A percentile compares a stretch with the other conserved stretches of the same genome.
These are phyloP conservation scores for Phasianus colchicus DNA, from an alignment of 2,113 vertebrate genomes.

Conservation along the genomic window DNA sequence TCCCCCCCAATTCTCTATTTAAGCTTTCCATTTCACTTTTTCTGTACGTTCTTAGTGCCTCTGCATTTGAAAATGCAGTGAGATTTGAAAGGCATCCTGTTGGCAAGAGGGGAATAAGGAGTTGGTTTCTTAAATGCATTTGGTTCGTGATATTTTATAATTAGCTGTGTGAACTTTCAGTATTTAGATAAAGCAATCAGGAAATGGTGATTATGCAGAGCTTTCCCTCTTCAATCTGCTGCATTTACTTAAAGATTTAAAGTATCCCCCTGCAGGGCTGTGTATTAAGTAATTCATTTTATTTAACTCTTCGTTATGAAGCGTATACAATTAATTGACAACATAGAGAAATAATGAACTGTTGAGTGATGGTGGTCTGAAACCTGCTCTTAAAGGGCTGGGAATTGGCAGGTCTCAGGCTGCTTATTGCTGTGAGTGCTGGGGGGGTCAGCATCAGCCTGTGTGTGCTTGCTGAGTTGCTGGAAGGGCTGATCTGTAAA, in stretches of 20 bases:
- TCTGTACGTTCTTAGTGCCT: not conserved
- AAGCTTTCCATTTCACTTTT: not conserved
- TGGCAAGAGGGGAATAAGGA: not conserved
- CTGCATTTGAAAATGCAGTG: not conserved
- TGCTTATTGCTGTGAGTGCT: not conserved
- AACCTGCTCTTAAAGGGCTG: not conserved
- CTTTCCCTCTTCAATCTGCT: not conserved
- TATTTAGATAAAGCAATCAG: not conserved
- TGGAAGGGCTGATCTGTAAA: not conserved
- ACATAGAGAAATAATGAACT: not conserved
- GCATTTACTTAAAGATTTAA: not conserved
- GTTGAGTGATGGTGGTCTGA: not conserved
- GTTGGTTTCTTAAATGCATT: not conserved
- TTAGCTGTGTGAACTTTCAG: not conserved
- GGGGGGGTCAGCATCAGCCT: not conserved
- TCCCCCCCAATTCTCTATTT: not conserved
- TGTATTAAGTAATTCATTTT: conserved; percentile 2
- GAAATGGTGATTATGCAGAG: not conserved
- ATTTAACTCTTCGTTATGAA: conserved; percentile 11
- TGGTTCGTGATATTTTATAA: not conserved
- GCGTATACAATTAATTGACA: not conserved
- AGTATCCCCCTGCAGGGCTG: conserved; percentile 11
- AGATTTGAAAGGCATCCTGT: not conserved
- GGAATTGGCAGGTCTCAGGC: not conserved
- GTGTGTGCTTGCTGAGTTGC: accelerated